These are phyloP conservation scores for Drosophila peninsularis DNA, from an alignment of 2,888 invertebrate species.

Conservation along the genomic window DNA sequence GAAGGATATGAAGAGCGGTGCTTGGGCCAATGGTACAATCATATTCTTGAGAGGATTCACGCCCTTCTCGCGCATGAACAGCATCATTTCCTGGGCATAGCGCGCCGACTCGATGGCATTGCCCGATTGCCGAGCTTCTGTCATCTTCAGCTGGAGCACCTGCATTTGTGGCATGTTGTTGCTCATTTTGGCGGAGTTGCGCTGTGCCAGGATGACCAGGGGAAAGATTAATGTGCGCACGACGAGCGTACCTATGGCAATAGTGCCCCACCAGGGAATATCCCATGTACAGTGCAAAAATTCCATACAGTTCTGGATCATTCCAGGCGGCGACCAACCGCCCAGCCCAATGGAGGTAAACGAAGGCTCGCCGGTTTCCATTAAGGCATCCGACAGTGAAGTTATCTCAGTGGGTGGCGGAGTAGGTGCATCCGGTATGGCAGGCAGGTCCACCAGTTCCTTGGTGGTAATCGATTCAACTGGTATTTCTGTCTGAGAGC, in stretches of 20 bases:
- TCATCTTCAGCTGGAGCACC: conserved; percentile 92
- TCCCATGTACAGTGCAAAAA: conserved; percentile 91
- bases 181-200: conserved; percentile 91
- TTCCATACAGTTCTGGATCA: conserved; percentile 93
- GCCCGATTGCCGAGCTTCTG: conserved; percentile 93
- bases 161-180: conserved; percentile 95
- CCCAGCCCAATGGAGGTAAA: conserved; percentile 93
- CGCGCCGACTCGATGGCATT: conserved; percentile 91
- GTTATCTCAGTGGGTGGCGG: conserved; percentile 48
- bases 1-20: conserved; percentile 96
- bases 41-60: conserved; percentile 92
- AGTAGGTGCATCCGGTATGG: conserved; percentile 80
- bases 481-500: conserved; percentile 49
- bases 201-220: conserved; percentile 92
- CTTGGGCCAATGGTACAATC: conserved; percentile 91
- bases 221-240: conserved; percentile 93
- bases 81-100: conserved; percentile 91
- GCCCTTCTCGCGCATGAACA: conserved; percentile 92
- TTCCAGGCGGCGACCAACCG: conserved; percentile 92
- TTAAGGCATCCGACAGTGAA: not conserved
- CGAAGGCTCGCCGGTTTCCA: conserved; percentile 88
- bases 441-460: conserved; percentile 64
- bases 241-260: conserved; percentile 91
- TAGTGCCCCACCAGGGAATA: conserved; percentile 97
- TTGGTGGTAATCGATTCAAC: conserved; percentile 31